A percentile compares a stretch with the other conserved stretches of the same genome.
Conservation (phyloP, 2,797 vertebrate species). For the Sarcoramphus papa region DNA sequence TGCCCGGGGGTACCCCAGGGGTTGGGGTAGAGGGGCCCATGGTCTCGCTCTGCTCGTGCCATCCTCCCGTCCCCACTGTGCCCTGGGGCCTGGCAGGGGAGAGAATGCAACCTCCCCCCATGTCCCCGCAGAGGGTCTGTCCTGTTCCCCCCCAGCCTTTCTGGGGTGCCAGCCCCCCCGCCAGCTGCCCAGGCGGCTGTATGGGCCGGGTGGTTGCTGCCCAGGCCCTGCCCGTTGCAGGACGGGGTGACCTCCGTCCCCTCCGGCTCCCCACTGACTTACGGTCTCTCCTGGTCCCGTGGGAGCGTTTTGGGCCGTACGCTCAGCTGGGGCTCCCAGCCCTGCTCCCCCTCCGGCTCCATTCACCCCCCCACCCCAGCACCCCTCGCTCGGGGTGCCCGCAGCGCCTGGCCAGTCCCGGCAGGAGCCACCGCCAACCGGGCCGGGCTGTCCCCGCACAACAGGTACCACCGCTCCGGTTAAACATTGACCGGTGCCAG, state of each 20-base stretch:
- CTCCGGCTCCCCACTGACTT: not conserved
- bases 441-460: not conserved
- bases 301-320: not conserved
- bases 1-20: not conserved
- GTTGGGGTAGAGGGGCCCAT: not conserved
- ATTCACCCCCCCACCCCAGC: not conserved
- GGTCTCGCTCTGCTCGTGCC: fast-evolving
- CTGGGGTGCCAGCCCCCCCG: not conserved
- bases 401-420: not conserved
- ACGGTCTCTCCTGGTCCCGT: not conserved
- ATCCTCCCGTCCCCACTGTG: not conserved
- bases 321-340: not conserved
- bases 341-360: not conserved
- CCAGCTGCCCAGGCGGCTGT: not conserved
- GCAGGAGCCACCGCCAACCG: not conserved
- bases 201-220: not conserved
- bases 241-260: not conserved
- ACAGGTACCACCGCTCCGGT: slow-evolving; percentile 36
- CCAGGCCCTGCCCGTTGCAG: not conserved
- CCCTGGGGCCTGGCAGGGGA: not conserved
- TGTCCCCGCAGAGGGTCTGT: fast-evolving
- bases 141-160: not conserved
- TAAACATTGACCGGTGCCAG: slow-evolving; percentile 54
- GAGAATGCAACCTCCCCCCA: fast-evolving
- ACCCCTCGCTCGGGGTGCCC: not conserved